Evolutionary conservation across 2,888 invertebrate species (phyloP), one percentile per base, ranked within the genome.

Genomic region (Cryptus armator): DNA sequence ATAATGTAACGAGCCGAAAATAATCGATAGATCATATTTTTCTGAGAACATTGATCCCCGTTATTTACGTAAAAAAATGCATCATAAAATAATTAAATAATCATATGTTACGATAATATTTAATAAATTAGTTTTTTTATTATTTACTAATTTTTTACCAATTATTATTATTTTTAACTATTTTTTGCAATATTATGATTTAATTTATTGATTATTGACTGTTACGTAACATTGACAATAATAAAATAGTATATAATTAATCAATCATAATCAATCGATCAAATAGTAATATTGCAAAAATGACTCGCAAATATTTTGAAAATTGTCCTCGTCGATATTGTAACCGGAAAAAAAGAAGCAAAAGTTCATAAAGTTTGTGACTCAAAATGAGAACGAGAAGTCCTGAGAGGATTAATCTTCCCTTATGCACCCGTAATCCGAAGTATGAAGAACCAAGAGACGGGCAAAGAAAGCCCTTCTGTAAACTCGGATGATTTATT

Each of bases 401-500:
- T n/a, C 14, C 14, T 29, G n/a, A 59, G 24, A 32, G 59, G 32
- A 59, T 59, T n/a, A 59, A 59, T 59, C 29, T 14, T 29, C 2
- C 6, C 4, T 29, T 14, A 29, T 12, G 48, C 32, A 7, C n/a
- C 14, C 16, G 37, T 6, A 7, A 19, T 48, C 7, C 48, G 9
- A 16, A 14, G 10, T 12, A 29, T 46, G 14, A 62, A 62, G 53
- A 46, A 16, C 48, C 48, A 19, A 48, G 48, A 16, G 32, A 37
- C 24, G 67, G 32, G 37, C 29, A 6, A 14, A 56, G 32, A 12
- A 37, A 66, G 68, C 37, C 48, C 43, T 68, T 29, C 1, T 10
- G 43, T 32, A 66, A 71, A 44, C 64, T 71, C 16, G 29, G n/a
- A 29, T 68, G 74, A 68, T 75, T 74, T 62, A 74, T 59, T 68